These are phyloP conservation scores for Urosaurus nigricauda DNA, from an alignment of 2,797 vertebrate species.

Conservation along the genomic window DNA sequence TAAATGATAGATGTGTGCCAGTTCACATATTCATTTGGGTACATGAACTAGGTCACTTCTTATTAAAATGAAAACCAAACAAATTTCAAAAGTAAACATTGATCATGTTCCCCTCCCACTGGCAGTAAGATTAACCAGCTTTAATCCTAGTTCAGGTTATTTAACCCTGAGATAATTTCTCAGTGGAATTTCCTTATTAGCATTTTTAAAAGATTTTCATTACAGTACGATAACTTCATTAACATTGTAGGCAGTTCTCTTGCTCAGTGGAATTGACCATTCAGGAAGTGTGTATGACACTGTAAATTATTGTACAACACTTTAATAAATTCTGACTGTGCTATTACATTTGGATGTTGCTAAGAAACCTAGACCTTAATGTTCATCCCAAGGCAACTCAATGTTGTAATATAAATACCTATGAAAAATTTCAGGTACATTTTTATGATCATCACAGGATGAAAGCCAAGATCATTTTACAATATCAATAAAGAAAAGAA, in stretches of 20 bases:
- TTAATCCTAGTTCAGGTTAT: constrained; percentile 19
- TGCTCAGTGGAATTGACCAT: constrained; percentile 31
- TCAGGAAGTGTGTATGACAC: constrained; percentile 15
- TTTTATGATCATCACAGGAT: background rate
- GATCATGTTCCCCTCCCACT: constrained; percentile 8
- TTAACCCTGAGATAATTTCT: constrained; percentile 36
- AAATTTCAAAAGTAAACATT: background rate
- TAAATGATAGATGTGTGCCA: background rate
- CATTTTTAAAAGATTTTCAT: constrained; percentile 31
- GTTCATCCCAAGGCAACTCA: background rate
- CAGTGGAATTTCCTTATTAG: constrained; percentile 10
- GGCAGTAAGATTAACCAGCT: background rate
- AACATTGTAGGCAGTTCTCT: constrained; percentile 15
- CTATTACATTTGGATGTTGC: background rate
- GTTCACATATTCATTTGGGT: background rate
- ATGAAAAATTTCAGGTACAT: background rate
- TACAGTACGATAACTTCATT: constrained; percentile 1
- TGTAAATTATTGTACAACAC: constrained; percentile 15
- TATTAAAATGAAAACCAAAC: background rate
- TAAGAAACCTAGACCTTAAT: background rate
- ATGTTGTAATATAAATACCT: background rate
- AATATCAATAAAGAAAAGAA: constrained; percentile 13
- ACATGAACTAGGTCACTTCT: background rate
- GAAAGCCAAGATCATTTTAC: background rate
- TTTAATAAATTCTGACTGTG: constrained; percentile 31